These are phyloP conservation scores for Stegodyphus mimosarum DNA, from an alignment of 1,140 invertebrate genomes.

Conservation along the genomic window DNA sequence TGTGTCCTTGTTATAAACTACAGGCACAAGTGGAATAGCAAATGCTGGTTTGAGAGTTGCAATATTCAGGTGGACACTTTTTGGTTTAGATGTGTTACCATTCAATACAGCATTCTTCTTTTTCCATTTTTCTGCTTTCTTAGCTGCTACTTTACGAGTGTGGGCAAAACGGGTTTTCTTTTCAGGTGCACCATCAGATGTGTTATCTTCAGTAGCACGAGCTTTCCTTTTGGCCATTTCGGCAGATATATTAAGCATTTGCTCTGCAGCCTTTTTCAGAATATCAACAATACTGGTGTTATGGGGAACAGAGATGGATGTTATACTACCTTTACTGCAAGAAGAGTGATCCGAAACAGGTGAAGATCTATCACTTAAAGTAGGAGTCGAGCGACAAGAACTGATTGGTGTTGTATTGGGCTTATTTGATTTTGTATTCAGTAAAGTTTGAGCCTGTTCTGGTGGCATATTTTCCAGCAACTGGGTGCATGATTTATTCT, in stretches of 20 bases:
- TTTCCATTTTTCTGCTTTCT: constrained; percentile 36
- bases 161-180: constrained; percentile 57
- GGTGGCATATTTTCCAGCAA: not conserved
- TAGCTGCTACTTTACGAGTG: constrained; percentile 53
- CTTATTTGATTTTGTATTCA: not conserved
- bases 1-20: not conserved
- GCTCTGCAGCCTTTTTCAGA: constrained; percentile 55
- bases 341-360: constrained; percentile 22
- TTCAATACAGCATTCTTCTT: constrained; percentile 33
- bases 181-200: not conserved
- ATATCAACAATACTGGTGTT: constrained; percentile 35
- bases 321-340: not conserved
- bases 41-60: constrained; percentile 32
- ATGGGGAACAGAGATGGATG: not conserved
- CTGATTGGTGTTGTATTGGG: not conserved
- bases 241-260: constrained; percentile 48
- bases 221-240: constrained; percentile 13
- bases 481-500: not conserved
- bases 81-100: constrained; percentile 13
- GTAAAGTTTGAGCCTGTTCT: not conserved
- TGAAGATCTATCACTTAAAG: constrained; percentile 7
- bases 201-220: not conserved
- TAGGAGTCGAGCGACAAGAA: constrained; percentile 2
- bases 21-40: constrained; percentile 32
- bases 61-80: constrained; percentile 46